A percentile compares a stretch with the other conserved stretches of the same genome.
Conservation (phyloP, 2,797 vertebrate genomes). For the Lutra lutra region DNA sequence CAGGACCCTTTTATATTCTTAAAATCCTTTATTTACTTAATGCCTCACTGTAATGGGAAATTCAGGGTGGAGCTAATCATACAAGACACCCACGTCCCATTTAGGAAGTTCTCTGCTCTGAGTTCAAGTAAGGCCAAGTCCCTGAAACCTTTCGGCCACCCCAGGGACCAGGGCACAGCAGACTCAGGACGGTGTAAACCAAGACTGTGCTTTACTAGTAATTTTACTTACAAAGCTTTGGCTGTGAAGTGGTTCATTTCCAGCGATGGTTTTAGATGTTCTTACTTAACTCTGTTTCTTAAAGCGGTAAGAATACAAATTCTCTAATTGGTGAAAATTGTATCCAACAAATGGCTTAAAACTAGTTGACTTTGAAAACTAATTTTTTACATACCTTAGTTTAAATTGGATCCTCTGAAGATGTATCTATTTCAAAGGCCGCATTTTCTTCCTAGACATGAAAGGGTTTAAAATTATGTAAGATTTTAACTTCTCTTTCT, state of each 20-base stretch:
- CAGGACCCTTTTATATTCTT: neutral
- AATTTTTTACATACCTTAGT: constrained; percentile 67
- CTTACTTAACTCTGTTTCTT: neutral
- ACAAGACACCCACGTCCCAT: too few species aligned
- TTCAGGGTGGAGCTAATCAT: neutral
- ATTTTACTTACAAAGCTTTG: neutral
- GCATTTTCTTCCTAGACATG: constrained; percentile 74
- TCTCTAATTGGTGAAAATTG: neutral
- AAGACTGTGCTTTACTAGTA: neutral
- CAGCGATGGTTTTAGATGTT: neutral
- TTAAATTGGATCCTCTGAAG: constrained; percentile 67
- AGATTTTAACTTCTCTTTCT: constrained; percentile 54
- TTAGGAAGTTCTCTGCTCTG: neutral
- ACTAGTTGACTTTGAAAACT: neutral
- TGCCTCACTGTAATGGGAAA: neutral
- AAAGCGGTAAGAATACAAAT: neutral
- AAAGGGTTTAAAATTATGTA: constrained; percentile 71
- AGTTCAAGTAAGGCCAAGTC: too few species aligned
- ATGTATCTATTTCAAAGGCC: constrained; percentile 55
- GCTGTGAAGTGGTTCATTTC: neutral
- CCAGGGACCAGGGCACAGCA: accelerated
- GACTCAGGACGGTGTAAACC: neutral
- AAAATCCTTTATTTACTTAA: neutral
- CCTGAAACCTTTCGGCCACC: neutral
- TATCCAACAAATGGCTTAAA: neutral